Conservation (phyloP, 1,140 invertebrate genomes). For the Pseudomyrmex cubaensis region DNA sequence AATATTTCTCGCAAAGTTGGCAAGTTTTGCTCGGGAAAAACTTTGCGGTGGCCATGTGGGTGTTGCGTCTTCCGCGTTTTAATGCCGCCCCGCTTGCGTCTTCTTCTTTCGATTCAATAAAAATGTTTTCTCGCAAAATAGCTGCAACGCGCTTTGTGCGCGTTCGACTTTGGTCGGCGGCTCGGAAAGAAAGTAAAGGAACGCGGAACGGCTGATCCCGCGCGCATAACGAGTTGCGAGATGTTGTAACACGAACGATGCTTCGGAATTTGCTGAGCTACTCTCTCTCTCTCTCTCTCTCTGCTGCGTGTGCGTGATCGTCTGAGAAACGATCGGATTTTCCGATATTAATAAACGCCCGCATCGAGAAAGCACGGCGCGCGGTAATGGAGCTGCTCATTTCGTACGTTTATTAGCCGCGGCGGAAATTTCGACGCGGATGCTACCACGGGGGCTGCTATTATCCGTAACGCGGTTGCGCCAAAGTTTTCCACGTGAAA, state of each 20-base stretch:
- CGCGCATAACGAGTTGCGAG: conserved; percentile 47
- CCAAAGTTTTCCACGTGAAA: conserved; percentile 16
- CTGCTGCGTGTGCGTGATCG: conserved; percentile 15
- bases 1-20: too few species aligned
- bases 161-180: conserved; percentile 58
- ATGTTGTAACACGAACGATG: conserved; percentile 37
- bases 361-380: conserved; percentile 51
- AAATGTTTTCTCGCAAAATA: conserved; percentile 13
- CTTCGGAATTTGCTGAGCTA: conserved; percentile 63
- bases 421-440: conserved; percentile 47
- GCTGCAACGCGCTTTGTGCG: neutral
- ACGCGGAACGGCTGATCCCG: conserved; percentile 63
- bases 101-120: conserved; percentile 6
- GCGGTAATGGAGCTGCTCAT: conserved; percentile 67
- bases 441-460: conserved; percentile 36
- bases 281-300: neutral
- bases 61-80: too few species aligned
- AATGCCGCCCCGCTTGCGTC: too few species aligned
- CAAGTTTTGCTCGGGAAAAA: too few species aligned
- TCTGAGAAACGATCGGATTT: conserved; percentile 62
- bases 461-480: conserved; percentile 49
- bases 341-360: conserved; percentile 74
- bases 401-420: conserved; percentile 70
- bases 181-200: conserved; percentile 48
- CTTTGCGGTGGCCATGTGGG: too few species aligned